Evolutionary conservation across 2,888 invertebrate genomes (phyloP), one percentile per base, ranked within the genome.

Genomic region (Nezara viridula): DNA sequence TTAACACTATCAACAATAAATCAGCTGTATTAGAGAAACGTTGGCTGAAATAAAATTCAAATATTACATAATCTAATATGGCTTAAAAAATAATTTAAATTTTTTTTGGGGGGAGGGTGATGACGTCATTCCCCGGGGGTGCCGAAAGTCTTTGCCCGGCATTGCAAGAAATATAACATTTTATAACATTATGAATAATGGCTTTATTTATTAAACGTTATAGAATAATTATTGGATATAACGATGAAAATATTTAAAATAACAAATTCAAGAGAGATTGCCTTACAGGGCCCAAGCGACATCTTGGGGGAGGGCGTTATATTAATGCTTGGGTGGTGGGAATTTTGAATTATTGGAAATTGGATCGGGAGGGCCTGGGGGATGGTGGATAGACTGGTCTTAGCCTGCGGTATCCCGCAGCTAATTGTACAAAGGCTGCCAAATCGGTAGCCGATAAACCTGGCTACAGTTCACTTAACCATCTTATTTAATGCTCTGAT

Each of bases 371-470:
- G 24, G 81, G 44, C 24, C 24, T 5, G 10, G 40, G 44, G 81
- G 40, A 10, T 44, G 81, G 40, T 44, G 81, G 81, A 81, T 81
- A 44, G 44, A 81, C 81, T 40, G 44, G 81, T 81, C 47, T 86
- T 86, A 55, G 86, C 86, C 40, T 86, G 37, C 86, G 24, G 37
- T 40, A 37, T 52, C 37, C 27, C 86, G 21, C 52, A 27, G 32
- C 52, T 81, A 81, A 81, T 81, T 81, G 81, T 81, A 81, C 81
- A 81, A 81, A 81, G 40, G 81, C 55, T 52, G 50, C 86, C 32
- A 86, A 86, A 86, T 86, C 86, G 86, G 60, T 86, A 86, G 86
- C 86, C 86, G 55, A 86, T 86, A 86, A 86, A 86, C 52, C 60
- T 40, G 37, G 24, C 86, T 40, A 40, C 55, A 60, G 86, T 40